phyloP scores from a whole-genome alignment of 2,888 invertebrate genomes.

The Pinctada fucata region DNA sequence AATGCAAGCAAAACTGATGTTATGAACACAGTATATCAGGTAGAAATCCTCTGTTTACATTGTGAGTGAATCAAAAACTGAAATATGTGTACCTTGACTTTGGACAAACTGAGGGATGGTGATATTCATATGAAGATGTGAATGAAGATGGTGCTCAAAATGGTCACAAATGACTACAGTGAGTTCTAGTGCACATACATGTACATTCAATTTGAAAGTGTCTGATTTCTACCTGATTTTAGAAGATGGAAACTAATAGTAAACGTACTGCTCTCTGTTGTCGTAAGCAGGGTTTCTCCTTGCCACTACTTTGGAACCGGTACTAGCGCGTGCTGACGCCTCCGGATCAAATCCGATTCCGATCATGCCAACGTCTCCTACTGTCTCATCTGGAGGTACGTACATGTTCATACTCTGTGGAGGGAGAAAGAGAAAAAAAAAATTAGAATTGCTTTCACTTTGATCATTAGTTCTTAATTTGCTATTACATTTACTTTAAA shows the following conservation, averaged over 20 bases:
- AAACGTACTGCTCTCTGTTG: conserved; percentile 55
- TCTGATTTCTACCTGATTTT: conserved; percentile 30
- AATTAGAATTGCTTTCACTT: no score
- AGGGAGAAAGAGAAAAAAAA: no score
- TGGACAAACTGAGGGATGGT: no score
- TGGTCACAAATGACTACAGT: background rate
- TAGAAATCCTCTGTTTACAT: background rate
- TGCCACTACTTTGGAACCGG: conserved; percentile 49
- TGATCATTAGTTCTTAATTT: no score
- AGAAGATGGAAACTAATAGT: conserved; percentile 17
- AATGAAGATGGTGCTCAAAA: background rate
- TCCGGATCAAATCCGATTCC: conserved; percentile 65
- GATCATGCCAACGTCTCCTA: conserved; percentile 69
- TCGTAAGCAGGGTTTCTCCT: conserved; percentile 59
- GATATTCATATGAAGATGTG: background rate
- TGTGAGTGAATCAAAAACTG: no score
- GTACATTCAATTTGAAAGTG: background rate
- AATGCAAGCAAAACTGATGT: no score
- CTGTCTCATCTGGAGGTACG: conserved; percentile 73
- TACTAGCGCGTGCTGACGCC: conserved; percentile 45
- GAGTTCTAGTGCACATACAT: background rate
- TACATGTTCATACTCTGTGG: conserved; percentile 74
- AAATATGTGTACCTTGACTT: no score
- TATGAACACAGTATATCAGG: background rate
- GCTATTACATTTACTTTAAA: no score